phyloP scores from a whole-genome alignment of 2,888 invertebrate species.

The Phengaris arion region DNA sequence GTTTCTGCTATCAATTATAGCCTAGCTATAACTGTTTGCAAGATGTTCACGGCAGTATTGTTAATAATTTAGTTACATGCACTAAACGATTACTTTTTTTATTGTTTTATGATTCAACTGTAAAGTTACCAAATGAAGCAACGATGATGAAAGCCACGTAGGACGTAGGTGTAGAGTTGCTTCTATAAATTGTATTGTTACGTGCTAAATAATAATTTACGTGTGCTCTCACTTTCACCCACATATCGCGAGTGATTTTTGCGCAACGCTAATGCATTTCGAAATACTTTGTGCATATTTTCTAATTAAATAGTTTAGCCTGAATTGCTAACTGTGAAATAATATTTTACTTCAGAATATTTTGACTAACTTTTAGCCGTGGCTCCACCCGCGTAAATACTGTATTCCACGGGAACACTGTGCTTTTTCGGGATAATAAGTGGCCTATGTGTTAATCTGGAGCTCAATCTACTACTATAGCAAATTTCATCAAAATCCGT shows the following conservation, averaged over 20 bases:
- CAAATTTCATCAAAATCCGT: too few species aligned
- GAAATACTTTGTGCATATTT: constrained; percentile 6
- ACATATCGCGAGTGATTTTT: constrained; percentile 21
- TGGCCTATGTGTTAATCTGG: too few species aligned
- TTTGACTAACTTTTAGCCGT: too few species aligned
- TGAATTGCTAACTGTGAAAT: too few species aligned
- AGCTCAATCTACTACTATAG: too few species aligned
- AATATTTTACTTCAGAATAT: too few species aligned
- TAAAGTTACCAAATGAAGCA: neutral
- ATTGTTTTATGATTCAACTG: neutral
- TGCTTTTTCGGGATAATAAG: too few species aligned
- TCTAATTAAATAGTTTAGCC: neutral
- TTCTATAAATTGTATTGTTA: constrained; percentile 16
- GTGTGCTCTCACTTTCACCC: constrained; percentile 20
- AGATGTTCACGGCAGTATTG: neutral
- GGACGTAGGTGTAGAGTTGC: constrained; percentile 3
- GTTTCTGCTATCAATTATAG: neutral
- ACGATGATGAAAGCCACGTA: constrained; percentile 2
- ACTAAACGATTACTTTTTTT: neutral
- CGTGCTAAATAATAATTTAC: constrained; percentile 19
- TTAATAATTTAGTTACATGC: neutral
- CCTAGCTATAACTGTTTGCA: neutral
- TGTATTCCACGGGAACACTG: too few species aligned
- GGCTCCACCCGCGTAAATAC: too few species aligned
- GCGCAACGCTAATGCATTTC: constrained; percentile 21